Evolutionary conservation across 2,888 invertebrate genomes (phyloP).

Genomic region (Orchesella flavescens): DNA sequence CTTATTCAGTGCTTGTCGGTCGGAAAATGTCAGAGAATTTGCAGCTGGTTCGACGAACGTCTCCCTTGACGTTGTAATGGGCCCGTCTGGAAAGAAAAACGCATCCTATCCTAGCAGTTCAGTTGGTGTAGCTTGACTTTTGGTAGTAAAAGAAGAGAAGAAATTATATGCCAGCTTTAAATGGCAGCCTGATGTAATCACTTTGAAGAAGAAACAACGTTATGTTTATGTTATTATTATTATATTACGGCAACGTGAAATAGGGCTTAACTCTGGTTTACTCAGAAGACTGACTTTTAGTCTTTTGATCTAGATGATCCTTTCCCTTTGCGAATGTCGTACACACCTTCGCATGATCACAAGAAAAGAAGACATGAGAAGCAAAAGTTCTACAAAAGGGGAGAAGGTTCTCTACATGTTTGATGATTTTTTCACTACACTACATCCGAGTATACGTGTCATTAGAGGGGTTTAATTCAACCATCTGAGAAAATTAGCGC

Average conservation of each 20-base stretch:
- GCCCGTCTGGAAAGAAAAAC: slow-evolving; percentile 30
- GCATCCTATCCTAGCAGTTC: no score
- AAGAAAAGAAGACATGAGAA: neutral
- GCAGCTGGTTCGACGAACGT: slow-evolving; percentile 41
- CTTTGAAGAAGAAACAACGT: slow-evolving; percentile 8
- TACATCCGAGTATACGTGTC: slow-evolving; percentile 13
- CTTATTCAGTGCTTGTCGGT: slow-evolving; percentile 1
- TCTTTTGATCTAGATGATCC: neutral
- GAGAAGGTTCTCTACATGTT: neutral
- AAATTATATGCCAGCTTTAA: neutral
- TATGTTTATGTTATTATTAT: neutral
- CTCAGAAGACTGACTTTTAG: neutral
- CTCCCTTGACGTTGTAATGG: slow-evolving; percentile 23
- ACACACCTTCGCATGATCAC: neutral
- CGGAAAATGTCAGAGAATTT: slow-evolving; percentile 54
- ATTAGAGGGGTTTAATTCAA: slow-evolving; percentile 25
- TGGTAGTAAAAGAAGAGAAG: slow-evolving; percentile 1
- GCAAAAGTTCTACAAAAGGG: neutral
- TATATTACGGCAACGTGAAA: neutral
- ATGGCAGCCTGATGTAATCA: slow-evolving; percentile 13
- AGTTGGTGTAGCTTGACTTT: neutral
- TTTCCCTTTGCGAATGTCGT: neutral
- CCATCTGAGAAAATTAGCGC: slow-evolving; percentile 47
- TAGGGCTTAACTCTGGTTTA: neutral
- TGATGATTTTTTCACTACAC: neutral